A percentile compares a stretch with the other conserved stretches of the same genome.
Evolutionary conservation across 2,797 vertebrate species (phyloP).

Genomic region (Premnoplex brunnescens): DNA sequence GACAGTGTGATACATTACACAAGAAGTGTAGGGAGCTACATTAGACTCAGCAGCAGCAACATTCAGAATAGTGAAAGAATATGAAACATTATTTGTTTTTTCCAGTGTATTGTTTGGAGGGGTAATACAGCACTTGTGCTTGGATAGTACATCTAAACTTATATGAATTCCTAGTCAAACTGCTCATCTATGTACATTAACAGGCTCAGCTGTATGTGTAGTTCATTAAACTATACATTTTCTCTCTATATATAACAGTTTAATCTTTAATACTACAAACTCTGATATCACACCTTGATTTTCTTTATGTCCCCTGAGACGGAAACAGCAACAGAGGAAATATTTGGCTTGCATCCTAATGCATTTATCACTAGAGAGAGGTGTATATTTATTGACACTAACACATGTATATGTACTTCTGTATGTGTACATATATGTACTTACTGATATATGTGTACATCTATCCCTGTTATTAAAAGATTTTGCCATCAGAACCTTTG

Average conservation of each 20-base stretch:
- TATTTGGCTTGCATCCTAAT: background rate
- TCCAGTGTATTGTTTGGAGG: background rate
- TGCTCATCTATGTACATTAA: background rate
- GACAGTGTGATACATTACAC: constrained; percentile 77
- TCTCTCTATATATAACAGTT: background rate
- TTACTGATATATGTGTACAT: background rate
- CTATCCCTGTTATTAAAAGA: background rate
- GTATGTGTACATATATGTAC: no score
- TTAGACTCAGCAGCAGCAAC: constrained; percentile 55
- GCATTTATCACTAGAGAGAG: background rate
- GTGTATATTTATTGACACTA: background rate
- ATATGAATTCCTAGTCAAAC: background rate
- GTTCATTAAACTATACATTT: background rate
- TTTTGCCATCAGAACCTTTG: background rate
- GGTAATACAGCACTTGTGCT: background rate
- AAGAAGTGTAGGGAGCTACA: constrained; percentile 78
- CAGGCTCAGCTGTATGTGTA: background rate
- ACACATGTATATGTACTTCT: background rate
- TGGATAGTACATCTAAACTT: background rate
- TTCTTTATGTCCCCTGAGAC: background rate
- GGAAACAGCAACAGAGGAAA: background rate
- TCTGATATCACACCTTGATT: background rate
- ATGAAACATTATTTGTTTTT: background rate
- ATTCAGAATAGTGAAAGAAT: background rate
- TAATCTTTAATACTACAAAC: background rate